Percentiles rank a stretch among this genome's conserved stretches.
Evolutionary conservation across 2,797 vertebrate genomes (phyloP).

Genomic region (Trematomus bernacchii): DNA sequence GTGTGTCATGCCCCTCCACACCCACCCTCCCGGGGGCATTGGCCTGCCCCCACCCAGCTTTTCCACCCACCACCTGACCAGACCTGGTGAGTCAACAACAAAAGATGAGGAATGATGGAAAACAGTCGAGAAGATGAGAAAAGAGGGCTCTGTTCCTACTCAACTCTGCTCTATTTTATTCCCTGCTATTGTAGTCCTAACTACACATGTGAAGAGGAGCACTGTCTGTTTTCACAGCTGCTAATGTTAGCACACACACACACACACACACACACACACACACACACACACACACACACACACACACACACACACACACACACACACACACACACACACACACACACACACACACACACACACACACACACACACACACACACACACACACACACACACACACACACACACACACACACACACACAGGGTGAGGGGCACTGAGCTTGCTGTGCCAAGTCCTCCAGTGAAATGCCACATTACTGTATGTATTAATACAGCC

Average conservation of each 20-base stretch:
- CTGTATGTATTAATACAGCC: slow-evolving; percentile 52
- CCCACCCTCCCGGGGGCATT: slow-evolving; percentile 68
- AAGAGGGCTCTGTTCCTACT: slow-evolving; percentile 14
- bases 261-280: slow-evolving; percentile 33
- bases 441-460: slow-evolving; percentile 59
- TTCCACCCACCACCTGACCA: slow-evolving; percentile 54
- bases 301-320: slow-evolving; percentile 37
- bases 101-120: not conserved
- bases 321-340: slow-evolving; percentile 37
- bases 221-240: slow-evolving; percentile 75
- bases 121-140: not conserved
- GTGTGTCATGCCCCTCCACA: slow-evolving; percentile 78
- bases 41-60: slow-evolving; percentile 48
- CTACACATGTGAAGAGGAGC: slow-evolving; percentile 40
- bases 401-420: slow-evolving; percentile 37
- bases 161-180: slow-evolving; percentile 39
- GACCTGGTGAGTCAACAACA: slow-evolving; percentile 76
- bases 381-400: slow-evolving; percentile 37
- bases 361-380: slow-evolving; percentile 38
- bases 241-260: slow-evolving; percentile 62
- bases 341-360: slow-evolving; percentile 36
- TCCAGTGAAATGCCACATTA: slow-evolving; percentile 69
- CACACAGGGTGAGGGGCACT: slow-evolving; percentile 42
- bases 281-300: slow-evolving; percentile 32
- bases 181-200: slow-evolving; percentile 38